Conservation (phyloP, 2,888 invertebrate species). For the Drosophila anomelani region DNA sequence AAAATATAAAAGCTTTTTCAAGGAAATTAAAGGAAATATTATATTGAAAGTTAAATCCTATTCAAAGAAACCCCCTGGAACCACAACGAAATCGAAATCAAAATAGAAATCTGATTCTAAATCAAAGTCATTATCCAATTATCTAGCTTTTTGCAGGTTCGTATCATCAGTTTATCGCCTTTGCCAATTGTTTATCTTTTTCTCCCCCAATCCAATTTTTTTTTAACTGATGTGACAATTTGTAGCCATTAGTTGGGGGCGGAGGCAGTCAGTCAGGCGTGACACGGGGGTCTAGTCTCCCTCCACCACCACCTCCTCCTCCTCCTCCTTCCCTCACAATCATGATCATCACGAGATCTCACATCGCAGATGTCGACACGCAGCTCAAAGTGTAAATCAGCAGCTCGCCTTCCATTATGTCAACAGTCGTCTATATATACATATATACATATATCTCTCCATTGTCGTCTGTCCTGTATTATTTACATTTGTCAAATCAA, state of each 20-base stretch:
- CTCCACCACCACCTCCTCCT: background rate
- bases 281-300: background rate
- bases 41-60: no score
- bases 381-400: slow-evolving; percentile 44
- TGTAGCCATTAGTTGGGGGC: slow-evolving; percentile 44
- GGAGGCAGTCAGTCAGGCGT: slow-evolving; percentile 22
- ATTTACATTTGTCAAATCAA: slow-evolving; percentile 79
- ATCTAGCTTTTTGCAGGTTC: slow-evolving; percentile 10
- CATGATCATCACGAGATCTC: slow-evolving; percentile 13
- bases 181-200: slow-evolving; percentile 32
- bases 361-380: slow-evolving; percentile 30
- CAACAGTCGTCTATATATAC: slow-evolving; percentile 21
- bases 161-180: slow-evolving; percentile 45
- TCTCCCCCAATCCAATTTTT: background rate
- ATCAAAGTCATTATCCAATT: slow-evolving; percentile 38
- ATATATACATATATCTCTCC: background rate
- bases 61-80: background rate
- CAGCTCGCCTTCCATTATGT: slow-evolving; percentile 56
- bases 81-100: slow-evolving; percentile 13
- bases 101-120: background rate
- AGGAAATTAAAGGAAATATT: background rate
- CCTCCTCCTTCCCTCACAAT: background rate
- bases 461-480: slow-evolving; percentile 52
- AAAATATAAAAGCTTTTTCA: no score
- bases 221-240: slow-evolving; percentile 46